phyloP scores from a whole-genome alignment of 1,140 invertebrate genomes.

The Drosophila bocqueti region DNA sequence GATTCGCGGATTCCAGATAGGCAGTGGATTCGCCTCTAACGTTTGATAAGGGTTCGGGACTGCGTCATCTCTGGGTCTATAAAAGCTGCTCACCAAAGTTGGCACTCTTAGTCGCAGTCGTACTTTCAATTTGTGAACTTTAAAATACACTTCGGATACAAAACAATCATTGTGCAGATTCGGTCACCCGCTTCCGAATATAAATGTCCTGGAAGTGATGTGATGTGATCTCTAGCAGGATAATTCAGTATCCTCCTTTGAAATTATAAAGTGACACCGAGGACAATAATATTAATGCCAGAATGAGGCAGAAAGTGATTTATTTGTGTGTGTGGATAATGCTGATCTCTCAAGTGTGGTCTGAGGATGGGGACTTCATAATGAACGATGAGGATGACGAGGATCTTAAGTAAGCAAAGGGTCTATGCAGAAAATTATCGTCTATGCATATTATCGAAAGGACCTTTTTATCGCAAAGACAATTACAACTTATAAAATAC shows the following conservation, averaged over 20 bases:
- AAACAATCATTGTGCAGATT: no score
- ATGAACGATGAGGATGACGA: slow-evolving; percentile 67
- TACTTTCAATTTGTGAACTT: slow-evolving; percentile 20
- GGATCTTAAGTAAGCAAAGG: slow-evolving; percentile 53
- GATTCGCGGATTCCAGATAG: slow-evolving; percentile 48
- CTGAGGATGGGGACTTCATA: slow-evolving; percentile 62
- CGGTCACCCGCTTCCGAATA: slow-evolving; percentile 5
- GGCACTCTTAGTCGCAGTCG: slow-evolving; percentile 54
- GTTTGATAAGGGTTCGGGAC: slow-evolving; percentile 39
- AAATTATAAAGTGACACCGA: neutral
- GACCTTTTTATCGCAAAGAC: neutral
- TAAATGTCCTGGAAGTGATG: slow-evolving; percentile 29
- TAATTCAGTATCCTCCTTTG: neutral
- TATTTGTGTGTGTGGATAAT: slow-evolving; percentile 42
- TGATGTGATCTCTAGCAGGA: slow-evolving; percentile 32
- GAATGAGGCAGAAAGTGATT: slow-evolving; percentile 56
- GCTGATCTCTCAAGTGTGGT: slow-evolving; percentile 30
- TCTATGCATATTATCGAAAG: neutral
- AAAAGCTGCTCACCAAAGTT: slow-evolving; percentile 45
- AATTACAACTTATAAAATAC: neutral
- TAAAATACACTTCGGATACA: neutral
- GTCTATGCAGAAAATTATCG: neutral
- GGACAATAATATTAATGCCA: slow-evolving; percentile 1
- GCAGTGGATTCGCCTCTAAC: slow-evolving; percentile 24
- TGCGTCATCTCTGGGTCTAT: slow-evolving; percentile 40